phyloP scores from a whole-genome alignment of 2,113 vertebrate genomes.

The Psophia crepitans region DNA sequence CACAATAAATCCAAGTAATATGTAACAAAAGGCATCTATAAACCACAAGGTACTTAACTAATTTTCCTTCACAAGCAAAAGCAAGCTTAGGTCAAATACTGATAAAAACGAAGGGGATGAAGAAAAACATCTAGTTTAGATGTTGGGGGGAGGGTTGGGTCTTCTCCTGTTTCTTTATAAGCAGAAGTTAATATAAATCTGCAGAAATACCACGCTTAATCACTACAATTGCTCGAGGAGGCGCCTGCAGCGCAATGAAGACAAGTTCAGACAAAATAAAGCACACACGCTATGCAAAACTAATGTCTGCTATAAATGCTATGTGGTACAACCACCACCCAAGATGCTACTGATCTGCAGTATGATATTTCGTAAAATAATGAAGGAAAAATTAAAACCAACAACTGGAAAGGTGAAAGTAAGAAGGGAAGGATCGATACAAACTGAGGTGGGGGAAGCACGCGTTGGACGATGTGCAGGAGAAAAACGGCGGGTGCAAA shows the following conservation, averaged over 20 bases:
- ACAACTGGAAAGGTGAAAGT: not conserved
- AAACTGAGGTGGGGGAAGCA: not conserved
- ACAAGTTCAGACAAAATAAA: constrained; percentile 56
- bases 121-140: constrained; percentile 22
- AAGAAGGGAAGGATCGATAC: not conserved
- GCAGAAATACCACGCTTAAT: constrained; percentile 61
- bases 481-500: not conserved
- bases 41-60: constrained; percentile 31
- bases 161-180: constrained; percentile 11
- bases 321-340: constrained; percentile 32
- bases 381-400: constrained; percentile 14
- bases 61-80: constrained; percentile 46
- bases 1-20: constrained; percentile 38
- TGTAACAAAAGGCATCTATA: constrained; percentile 15
- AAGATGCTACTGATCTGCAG: constrained; percentile 57
- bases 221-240: constrained; percentile 57
- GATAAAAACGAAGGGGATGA: not conserved
- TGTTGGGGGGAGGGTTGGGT: not conserved
- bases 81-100: not conserved
- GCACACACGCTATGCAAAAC: constrained; percentile 44
- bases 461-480: fast-evolving
- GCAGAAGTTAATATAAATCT: constrained; percentile 62
- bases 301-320: constrained; percentile 12
- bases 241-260: constrained; percentile 51
- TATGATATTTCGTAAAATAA: constrained; percentile 39